Base-by-base conservation (phyloP, 92 coral and sea anemone genomes). In the Actinostola sp. region DNA sequence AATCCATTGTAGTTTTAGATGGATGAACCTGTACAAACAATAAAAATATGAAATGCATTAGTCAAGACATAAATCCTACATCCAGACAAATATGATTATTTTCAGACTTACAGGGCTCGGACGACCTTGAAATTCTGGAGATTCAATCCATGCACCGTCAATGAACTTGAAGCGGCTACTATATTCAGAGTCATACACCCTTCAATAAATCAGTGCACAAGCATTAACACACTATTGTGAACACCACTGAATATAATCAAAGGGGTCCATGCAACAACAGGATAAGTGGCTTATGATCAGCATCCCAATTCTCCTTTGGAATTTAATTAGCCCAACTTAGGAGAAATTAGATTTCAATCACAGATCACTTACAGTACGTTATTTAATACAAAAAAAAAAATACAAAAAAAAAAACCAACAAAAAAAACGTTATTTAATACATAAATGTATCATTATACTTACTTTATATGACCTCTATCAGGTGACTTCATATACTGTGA, bases 81-180 rank as follows among this genome's bases (percentile, higher is more conserved):
- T 8, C 2, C 12, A n/a, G 4, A 17, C 57, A 50, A 50, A 50
- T 3, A 4, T n/a, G n/a, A n/a, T n/a, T n/a, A n/a, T n/a, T n/a
- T n/a, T 14, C n/a, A 63, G 1, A 59, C 79, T 61, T 73, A 59
- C 79, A 44, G 79, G 79, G 24, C 61, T 60, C 10, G 81, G 81
- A 12, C 81, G 68, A 1, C 39, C 81, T 50, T 75, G 81, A 17
- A 49, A 35, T 52, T 75, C 88, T n/a, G 97, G 97, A 30, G 88
- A 79, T 65, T 90, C 97, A 61, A 87, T 84, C 97, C 97, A 90
- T 52, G 89, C 20, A 31, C 97, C 92, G 63, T 90, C 80, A 23
- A 90, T 81, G 34, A 73, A 83, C 68, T 90, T 90, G 59, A 90
- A 87, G 48, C 86, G 85, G 48, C 88, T 87, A 2, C 73, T 74